phyloP scores from a whole-genome alignment of 2,888 invertebrate genomes.

The Melolontha melolontha region DNA sequence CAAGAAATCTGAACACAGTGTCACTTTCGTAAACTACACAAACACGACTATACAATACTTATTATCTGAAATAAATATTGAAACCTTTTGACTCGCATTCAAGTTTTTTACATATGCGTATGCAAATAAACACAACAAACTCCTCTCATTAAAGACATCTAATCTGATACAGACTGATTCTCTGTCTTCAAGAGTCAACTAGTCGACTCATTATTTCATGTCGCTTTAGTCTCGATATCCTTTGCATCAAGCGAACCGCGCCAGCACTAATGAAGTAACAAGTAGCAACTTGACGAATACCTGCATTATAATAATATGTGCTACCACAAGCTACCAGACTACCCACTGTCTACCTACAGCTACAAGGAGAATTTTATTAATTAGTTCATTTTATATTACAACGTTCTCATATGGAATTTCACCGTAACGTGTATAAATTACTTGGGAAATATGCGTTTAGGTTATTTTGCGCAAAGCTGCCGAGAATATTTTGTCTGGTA shows the following conservation, averaged over 20 bases:
- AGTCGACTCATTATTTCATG: conserved; percentile 53
- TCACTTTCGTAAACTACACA: too few species aligned
- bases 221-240: conserved; percentile 56
- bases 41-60: too few species aligned
- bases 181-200: conserved; percentile 27
- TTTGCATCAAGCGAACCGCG: conserved; percentile 54
- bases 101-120: conserved; percentile 42
- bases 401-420: conserved; percentile 35
- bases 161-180: conserved; percentile 38
- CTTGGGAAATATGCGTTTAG: conserved; percentile 35
- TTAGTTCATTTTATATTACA: conserved; percentile 52
- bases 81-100: too few species aligned
- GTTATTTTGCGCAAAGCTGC: conserved; percentile 18
- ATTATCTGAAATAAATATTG: too few species aligned
- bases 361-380: conserved; percentile 50
- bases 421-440: conserved; percentile 36
- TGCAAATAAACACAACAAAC: conserved; percentile 18
- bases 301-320: conserved; percentile 55
- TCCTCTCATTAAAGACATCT: conserved; percentile 38
- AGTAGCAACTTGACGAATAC: conserved; percentile 56
- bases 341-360: conserved; percentile 32
- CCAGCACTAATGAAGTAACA: conserved; percentile 57
- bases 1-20: too few species aligned
- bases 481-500: conserved; percentile 20
- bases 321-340: conserved; percentile 52